phyloP scores from a whole-genome alignment of 2,113 vertebrate genomes.

The Otus sunia region DNA sequence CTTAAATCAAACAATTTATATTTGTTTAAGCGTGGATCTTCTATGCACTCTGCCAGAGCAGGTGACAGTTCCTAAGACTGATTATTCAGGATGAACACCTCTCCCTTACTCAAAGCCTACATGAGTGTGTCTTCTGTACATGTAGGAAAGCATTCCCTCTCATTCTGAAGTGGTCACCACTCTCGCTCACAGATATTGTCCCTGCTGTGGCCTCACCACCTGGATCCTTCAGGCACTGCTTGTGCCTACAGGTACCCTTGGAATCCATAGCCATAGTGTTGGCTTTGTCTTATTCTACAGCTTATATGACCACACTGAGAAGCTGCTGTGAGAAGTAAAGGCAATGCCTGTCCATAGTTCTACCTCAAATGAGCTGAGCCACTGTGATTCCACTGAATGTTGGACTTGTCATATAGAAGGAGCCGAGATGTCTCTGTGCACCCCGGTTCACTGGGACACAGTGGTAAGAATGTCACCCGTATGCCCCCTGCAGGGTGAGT shows the following conservation, averaged over 20 bases:
- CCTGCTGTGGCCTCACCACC: fast-evolving
- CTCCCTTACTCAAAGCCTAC: background rate
- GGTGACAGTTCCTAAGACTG: background rate
- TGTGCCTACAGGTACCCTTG: background rate
- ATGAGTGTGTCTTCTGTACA: background rate
- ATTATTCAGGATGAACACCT: background rate
- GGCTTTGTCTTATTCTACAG: background rate
- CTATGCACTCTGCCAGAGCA: background rate
- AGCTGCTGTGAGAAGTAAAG: background rate
- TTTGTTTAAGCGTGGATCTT: slow-evolving; percentile 6
- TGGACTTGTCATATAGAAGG: background rate
- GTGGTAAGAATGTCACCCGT: background rate
- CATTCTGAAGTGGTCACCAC: background rate
- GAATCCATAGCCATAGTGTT: background rate
- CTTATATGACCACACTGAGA: background rate
- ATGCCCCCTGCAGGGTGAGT: background rate
- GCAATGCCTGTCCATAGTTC: fast-evolving
- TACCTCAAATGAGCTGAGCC: background rate
- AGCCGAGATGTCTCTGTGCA: background rate
- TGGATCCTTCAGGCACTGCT: background rate
- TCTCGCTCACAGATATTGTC: background rate
- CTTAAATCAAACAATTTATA: background rate
- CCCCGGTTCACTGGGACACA: background rate
- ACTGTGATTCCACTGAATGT: fast-evolving
- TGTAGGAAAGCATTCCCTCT: background rate